Evolutionary conservation across 1,140 invertebrate genomes (phyloP), one percentile per base, ranked within the genome.

Genomic region (Drosophila nigrodunni): DNA sequence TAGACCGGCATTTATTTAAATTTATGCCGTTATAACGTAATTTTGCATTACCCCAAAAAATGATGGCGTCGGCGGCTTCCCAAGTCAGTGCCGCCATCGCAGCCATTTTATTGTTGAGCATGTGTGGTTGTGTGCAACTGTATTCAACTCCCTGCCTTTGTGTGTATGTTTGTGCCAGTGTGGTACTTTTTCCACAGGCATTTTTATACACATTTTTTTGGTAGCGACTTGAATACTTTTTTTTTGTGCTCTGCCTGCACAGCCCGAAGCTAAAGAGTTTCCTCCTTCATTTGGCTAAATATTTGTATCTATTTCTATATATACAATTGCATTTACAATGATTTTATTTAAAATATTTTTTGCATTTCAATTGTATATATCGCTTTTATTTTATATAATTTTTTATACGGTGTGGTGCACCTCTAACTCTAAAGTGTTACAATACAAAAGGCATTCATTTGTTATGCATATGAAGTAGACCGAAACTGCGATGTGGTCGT

Each of bases 1-100:
- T 73, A 91, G 86, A 91, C 90, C 90, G 90, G 86, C 90, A 91
- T 91, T 91, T 91, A 91, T 91, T 91, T 91, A 91, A 91, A 91
- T 91, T 91, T 91, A 91, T 91, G 77, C 90, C 90, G 89, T 91
- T 91, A 89, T 89, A 89, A 90, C 86, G 86, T 90, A 90, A 90
- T 90, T 90, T 90, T 86, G 85, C 86, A 90, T 90, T 89, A 89
- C 85, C 85, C 80, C 65, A 77, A 83, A 89, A 30, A 77, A 89
- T 79, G 81, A 85, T 80, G 86, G 79, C 77, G 73, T 49, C 52
- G 65, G 43, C 50, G 64, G 50, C 39, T 65, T 57, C 54, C 71
- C 59, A 58, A 71, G 61, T 86, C 74, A 76, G 72, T 74, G 70
- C 34, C 47, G 46, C 50, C 70, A 41, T 39, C 70, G 73, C 66